phyloP scores from a whole-genome alignment of 2,113 vertebrate species.

The Colaptes auratus region DNA sequence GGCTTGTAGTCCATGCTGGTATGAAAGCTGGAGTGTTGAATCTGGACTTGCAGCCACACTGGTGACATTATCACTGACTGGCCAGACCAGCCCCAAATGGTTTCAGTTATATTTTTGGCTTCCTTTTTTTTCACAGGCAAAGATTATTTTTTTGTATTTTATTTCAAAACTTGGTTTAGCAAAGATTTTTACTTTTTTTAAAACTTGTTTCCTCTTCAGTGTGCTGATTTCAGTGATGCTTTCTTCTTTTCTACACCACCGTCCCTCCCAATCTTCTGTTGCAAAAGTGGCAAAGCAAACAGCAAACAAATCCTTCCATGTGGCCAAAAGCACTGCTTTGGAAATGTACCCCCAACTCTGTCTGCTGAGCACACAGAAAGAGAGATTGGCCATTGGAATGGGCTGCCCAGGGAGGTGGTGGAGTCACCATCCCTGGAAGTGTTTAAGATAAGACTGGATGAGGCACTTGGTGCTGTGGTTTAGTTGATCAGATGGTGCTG shows the following conservation, averaged over 20 bases:
- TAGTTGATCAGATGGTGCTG: too few species aligned
- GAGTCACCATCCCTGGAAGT: too few species aligned
- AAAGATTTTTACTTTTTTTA: background rate
- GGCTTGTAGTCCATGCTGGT: background rate
- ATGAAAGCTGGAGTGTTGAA: background rate
- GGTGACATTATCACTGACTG: background rate
- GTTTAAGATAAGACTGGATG: too few species aligned
- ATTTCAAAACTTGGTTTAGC: background rate
- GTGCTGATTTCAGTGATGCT: rapidly evolving
- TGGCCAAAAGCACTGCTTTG: background rate
- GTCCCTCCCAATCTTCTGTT: background rate
- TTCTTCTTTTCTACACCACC: background rate
- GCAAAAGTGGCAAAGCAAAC: background rate
- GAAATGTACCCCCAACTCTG: background rate
- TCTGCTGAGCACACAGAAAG: background rate
- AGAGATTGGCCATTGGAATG: too few species aligned
- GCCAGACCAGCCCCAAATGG: background rate
- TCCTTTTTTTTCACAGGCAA: rapidly evolving
- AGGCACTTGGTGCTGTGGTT: too few species aligned
- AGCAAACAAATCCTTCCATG: background rate
- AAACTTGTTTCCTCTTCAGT: background rate
- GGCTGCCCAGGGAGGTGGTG: too few species aligned
- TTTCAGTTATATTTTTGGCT: background rate
- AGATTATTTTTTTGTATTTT: background rate
- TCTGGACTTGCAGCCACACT: background rate